Evolutionary conservation across 2,797 vertebrate species (phyloP).

Genomic region (Astyanax mexicanus): DNA sequence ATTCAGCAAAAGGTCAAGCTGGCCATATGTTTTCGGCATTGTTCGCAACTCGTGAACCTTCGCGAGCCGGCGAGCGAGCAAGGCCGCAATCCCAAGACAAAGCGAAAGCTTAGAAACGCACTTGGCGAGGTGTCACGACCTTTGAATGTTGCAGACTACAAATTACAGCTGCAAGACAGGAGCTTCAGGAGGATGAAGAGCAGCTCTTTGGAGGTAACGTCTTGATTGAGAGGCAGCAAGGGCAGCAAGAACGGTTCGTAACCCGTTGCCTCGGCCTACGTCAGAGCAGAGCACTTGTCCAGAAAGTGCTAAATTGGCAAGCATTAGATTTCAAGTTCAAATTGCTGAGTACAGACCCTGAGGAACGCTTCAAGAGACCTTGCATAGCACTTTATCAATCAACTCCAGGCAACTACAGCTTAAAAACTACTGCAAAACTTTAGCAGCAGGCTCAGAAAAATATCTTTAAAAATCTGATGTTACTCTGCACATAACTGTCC

Average conservation of each 20-base stretch:
- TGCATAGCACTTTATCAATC: neutral
- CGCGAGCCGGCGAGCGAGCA: neutral
- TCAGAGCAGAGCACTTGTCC: neutral
- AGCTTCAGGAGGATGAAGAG: neutral
- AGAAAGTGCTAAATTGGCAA: neutral
- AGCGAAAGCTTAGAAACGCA: neutral
- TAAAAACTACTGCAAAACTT: too few species aligned
- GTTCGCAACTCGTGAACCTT: neutral
- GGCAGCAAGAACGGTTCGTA: neutral
- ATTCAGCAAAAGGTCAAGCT: slow-evolving; percentile 17
- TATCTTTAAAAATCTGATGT: too few species aligned
- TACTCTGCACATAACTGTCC: neutral
- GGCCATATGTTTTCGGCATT: slow-evolving; percentile 29
- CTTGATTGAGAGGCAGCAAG: neutral
- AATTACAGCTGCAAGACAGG: neutral
- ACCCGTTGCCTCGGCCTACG: neutral
- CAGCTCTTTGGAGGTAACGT: neutral
- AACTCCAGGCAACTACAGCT: neutral
- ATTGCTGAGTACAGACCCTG: too few species aligned
- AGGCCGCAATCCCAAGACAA: neutral
- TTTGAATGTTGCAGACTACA: slow-evolving; percentile 1
- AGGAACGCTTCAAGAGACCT: neutral
- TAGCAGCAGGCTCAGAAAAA: too few species aligned
- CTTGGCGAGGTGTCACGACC: neutral
- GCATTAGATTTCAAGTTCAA: too few species aligned